These are phyloP conservation scores for Doryteuthis pealeii DNA, from an alignment of 1,140 invertebrate genomes.

Conservation along the genomic window DNA sequence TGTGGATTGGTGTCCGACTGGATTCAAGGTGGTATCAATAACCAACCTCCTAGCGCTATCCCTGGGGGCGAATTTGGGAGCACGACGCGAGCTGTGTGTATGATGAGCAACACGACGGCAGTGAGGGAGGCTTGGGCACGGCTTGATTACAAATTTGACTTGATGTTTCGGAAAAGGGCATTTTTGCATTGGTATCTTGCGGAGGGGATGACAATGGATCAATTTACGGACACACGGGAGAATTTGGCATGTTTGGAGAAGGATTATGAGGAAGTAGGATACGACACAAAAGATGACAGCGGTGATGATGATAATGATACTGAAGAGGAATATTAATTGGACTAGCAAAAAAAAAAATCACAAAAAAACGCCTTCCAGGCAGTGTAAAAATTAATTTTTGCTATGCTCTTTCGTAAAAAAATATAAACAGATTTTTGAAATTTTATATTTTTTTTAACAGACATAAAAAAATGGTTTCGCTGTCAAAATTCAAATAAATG, in stretches of 20 bases:
- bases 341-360: too few relatives aligned
- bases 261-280: conserved; percentile 28
- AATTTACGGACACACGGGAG: neutral
- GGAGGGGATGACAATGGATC: neutral
- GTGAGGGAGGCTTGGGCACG: conserved; percentile 66
- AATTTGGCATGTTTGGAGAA: neutral
- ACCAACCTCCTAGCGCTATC: conserved; percentile 65
- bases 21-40: neutral
- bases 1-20: neutral
- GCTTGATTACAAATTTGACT: conserved; percentile 70
- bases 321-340: too few relatives aligned
- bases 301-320: too few relatives aligned
- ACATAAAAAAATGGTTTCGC: too few relatives aligned
- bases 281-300: too few relatives aligned
- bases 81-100: conserved; percentile 41
- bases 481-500: too few relatives aligned
- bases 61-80: conserved; percentile 68
- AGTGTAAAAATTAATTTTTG: too few relatives aligned
- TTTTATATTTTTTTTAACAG: too few relatives aligned
- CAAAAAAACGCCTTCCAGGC: too few relatives aligned
- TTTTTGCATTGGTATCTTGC: neutral
- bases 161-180: conserved; percentile 10
- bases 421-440: too few relatives aligned
- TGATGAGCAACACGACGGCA: conserved; percentile 74
- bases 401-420: too few relatives aligned